Conservation (phyloP, 2,888 invertebrate species). For the Aleiodes testaceus region DNA sequence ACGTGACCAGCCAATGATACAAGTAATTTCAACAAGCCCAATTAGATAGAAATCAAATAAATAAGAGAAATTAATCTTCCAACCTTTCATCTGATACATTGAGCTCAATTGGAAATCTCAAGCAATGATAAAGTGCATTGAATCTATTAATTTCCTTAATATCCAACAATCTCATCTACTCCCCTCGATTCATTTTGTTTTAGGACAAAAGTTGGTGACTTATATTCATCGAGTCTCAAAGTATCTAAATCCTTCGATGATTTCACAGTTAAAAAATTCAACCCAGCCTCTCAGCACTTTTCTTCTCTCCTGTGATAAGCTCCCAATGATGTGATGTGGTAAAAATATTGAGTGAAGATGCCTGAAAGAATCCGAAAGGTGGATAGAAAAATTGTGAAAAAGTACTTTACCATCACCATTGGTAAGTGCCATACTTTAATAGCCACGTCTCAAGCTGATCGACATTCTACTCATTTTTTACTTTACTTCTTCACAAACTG, state of each 20-base stretch:
- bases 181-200: slow-evolving; percentile 16
- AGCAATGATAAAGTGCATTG: not conserved
- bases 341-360: slow-evolving; percentile 14
- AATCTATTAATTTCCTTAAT: slow-evolving; percentile 23
- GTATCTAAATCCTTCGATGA: slow-evolving; percentile 35
- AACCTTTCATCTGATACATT: not conserved
- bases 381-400: slow-evolving; percentile 46
- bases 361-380: slow-evolving; percentile 31
- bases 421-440: slow-evolving; percentile 44
- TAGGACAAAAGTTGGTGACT: slow-evolving; percentile 3
- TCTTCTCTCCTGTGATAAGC: slow-evolving; percentile 18
- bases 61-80: not conserved
- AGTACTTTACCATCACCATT: slow-evolving; percentile 45
- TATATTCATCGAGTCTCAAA: slow-evolving; percentile 12
- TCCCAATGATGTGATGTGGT: slow-evolving; percentile 20
- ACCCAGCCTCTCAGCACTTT: slow-evolving; percentile 33
- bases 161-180: not conserved
- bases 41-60: slow-evolving; percentile 18
- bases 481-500: not conserved
- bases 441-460: slow-evolving; percentile 43
- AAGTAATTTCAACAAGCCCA: not conserved
- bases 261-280: slow-evolving; percentile 44
- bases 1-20: slow-evolving; percentile 13
- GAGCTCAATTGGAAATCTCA: not conserved
- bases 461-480: slow-evolving; percentile 17